Evolutionary conservation across 2,113 vertebrate genomes (phyloP).

Genomic region (Amblyornis subalaris): DNA sequence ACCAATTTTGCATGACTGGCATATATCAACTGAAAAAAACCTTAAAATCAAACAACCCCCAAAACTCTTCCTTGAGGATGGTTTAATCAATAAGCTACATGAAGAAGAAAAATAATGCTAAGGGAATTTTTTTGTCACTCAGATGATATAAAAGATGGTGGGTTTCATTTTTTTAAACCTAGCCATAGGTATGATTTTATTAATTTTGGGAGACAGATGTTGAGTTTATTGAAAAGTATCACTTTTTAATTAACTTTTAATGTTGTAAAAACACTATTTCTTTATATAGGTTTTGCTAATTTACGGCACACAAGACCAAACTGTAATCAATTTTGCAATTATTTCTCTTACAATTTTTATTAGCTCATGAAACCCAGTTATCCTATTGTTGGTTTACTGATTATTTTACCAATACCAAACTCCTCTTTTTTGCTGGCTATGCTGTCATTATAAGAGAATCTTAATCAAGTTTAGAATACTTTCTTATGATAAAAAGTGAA

Average conservation of each 20-base stretch:
- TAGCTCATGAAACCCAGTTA: background rate
- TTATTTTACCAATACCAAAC: background rate
- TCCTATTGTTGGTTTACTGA: background rate
- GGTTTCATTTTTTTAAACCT: background rate
- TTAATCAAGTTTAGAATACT: background rate
- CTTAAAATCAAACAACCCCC: background rate
- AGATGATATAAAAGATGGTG: background rate
- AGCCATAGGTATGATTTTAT: background rate
- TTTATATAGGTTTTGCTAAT: background rate
- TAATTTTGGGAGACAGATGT: background rate
- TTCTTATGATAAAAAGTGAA: background rate
- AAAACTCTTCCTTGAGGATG: background rate
- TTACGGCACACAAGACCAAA: background rate
- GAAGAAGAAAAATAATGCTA: background rate
- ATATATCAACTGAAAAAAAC: background rate
- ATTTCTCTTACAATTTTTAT: slow-evolving; percentile 7
- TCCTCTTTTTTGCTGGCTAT: background rate
- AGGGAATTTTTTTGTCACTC: background rate
- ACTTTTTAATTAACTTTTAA: slow-evolving; percentile 28
- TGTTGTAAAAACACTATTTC: background rate
- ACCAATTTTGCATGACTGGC: background rate
- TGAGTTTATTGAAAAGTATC: background rate
- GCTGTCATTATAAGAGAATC: background rate
- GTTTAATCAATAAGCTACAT: background rate
- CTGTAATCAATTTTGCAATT: background rate